Percentiles rank a stretch among this genome's conserved stretches.
phyloP scores from a whole-genome alignment of 2,888 invertebrate genomes.

The Sicus ferrugineus region DNA sequence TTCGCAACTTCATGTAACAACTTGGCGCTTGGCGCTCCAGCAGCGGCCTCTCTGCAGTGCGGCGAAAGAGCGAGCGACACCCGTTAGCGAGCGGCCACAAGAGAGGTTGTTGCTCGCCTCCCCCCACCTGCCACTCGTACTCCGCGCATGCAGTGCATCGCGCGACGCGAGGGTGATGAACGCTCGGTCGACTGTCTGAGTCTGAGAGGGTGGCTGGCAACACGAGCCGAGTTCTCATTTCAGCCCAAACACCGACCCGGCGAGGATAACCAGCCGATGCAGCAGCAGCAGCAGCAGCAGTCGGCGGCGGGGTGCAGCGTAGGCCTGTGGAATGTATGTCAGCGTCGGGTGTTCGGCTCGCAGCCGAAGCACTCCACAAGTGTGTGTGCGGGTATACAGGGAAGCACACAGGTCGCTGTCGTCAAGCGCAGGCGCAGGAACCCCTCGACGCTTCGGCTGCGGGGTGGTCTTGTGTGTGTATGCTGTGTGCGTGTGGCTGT shows the following conservation, averaged over 20 bases:
- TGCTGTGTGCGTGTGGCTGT: not conserved
- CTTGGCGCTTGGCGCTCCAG: slow-evolving; percentile 28
- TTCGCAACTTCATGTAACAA: slow-evolving; percentile 32
- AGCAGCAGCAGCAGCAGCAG: not conserved
- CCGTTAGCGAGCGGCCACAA: not conserved
- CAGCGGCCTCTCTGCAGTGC: slow-evolving; percentile 14
- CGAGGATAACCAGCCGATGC: slow-evolving; percentile 15
- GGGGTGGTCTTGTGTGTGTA: not conserved
- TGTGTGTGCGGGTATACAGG: slow-evolving; percentile 53
- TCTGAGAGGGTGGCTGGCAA: not conserved
- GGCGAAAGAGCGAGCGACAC: slow-evolving; percentile 1
- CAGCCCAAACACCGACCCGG: not conserved
- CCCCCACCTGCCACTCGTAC: not conserved
- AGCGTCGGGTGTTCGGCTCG: slow-evolving; percentile 13
- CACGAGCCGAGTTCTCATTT: not conserved
- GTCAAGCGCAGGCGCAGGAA: slow-evolving; percentile 41
- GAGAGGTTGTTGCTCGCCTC: not conserved
- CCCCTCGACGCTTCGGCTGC: not conserved
- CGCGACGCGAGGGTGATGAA: not conserved
- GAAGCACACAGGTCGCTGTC: slow-evolving; percentile 49
- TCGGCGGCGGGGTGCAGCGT: slow-evolving; percentile 21
- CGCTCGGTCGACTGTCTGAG: not conserved
- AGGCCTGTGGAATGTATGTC: slow-evolving; percentile 25
- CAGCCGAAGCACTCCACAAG: slow-evolving; percentile 55
- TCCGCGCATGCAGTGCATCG: not conserved